Evolutionary conservation across 2,797 vertebrate species (phyloP), one percentile per base, ranked within the genome.

Genomic region (Sebastes diaconus): DNA sequence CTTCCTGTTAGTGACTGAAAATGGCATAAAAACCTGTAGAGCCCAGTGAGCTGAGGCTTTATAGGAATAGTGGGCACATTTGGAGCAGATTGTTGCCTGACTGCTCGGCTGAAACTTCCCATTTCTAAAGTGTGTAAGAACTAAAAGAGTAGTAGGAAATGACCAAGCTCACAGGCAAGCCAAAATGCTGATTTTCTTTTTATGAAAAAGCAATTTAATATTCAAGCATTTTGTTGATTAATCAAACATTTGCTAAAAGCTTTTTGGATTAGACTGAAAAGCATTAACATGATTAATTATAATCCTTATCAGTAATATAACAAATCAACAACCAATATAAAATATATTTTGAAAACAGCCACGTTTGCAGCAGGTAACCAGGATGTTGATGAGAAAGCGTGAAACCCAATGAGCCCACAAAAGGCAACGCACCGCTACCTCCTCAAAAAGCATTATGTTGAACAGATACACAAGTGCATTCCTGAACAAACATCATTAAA

Each of bases 401-500:
- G 25, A 72, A 78, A 68, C 16, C 58, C 30, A 69, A 10, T 13
- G 13, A 79, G 7, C 3, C 8, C 14, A 58, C 36, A 70, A 67
- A 71, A 64, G n/a, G 25, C 46, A 58, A 64, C 8, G 6, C 24
- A 29, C 27, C 25, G 18, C 68, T 42, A 14, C 18, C 59, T 69
- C 63, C 30, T 66, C 13, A 34, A 59, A 83, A 73, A 61, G 39
- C 25, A 67, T 73, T 46, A 50, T 16, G 12, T 8, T 65, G 24
- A 68, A 73, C 12, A 61, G 8, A 64, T 68, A 64, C 22, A 75
- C n/a, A 64, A 69, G 10, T 50, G 39, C 34, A 75, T 73, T 64
- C 6, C 63, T 39, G 4, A 76, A 16, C 59, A 84, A 86, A 77
- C 57, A 52, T 5, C 20, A 32, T 50, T 55, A 81, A 75, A 75